Conservation (phyloP, 2,888 invertebrate species). For the Sylvicola cinctus region DNA sequence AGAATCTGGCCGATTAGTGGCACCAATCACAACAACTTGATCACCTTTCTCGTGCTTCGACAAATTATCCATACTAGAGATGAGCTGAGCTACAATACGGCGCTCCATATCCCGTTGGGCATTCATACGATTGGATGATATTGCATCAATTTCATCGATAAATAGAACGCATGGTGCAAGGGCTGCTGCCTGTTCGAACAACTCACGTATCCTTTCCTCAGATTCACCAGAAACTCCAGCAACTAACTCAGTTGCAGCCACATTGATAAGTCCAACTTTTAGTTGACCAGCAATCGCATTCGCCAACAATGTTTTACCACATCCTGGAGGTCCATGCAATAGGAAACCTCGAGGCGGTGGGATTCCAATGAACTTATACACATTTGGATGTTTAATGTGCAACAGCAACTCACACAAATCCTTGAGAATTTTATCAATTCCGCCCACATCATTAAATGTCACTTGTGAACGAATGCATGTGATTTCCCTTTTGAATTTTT, state of each 20-base stretch:
- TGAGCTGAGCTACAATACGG: constrained; percentile 80
- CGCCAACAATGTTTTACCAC: constrained; percentile 71
- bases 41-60: constrained; percentile 21
- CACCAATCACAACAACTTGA: constrained; percentile 62
- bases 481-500: constrained; percentile 23
- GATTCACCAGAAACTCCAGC: constrained; percentile 92
- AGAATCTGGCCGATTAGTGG: constrained; percentile 82
- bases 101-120: constrained; percentile 93
- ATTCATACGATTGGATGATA: constrained; percentile 73
- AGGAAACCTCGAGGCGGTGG: constrained; percentile 78
- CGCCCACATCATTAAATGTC: constrained; percentile 57
- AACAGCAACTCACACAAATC: constrained; percentile 54
- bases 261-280: constrained; percentile 61
- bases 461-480: constrained; percentile 12
- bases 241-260: constrained; percentile 81
- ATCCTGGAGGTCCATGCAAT: constrained; percentile 90
- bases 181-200: constrained; percentile 74
- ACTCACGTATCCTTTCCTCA: constrained; percentile 74
- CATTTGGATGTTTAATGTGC: constrained; percentile 76
- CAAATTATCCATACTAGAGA: constrained; percentile 64
- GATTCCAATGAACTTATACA: constrained; percentile 67
- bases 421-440: constrained; percentile 49
- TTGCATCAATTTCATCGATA: constrained; percentile 94
- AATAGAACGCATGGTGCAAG: constrained; percentile 70
- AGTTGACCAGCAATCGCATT: constrained; percentile 74